phyloP scores from a whole-genome alignment of 2,888 invertebrate genomes.

The Hydroisotoma schaefferi region DNA sequence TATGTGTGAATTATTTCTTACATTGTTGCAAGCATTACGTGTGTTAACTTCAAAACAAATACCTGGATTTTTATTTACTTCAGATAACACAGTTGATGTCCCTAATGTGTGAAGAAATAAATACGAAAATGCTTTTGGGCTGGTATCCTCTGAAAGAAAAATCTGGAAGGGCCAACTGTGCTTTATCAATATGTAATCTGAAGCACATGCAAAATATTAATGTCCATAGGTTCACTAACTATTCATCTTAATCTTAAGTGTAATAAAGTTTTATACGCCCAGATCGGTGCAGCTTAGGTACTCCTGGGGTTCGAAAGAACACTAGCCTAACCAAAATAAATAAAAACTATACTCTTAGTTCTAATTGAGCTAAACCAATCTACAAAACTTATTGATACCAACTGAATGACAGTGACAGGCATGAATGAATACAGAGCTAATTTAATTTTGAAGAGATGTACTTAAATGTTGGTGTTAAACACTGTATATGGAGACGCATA shows the following conservation, averaged over 20 bases:
- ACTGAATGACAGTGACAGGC: too few relatives aligned
- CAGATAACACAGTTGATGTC: constrained; percentile 38
- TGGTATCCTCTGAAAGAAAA: constrained; percentile 34
- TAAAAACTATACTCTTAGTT: too few relatives aligned
- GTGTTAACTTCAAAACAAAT: not conserved
- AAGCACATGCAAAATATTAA: constrained; percentile 29
- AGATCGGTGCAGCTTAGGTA: too few relatives aligned
- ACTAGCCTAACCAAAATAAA: too few relatives aligned
- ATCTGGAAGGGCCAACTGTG: constrained; percentile 34
- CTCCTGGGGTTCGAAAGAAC: too few relatives aligned
- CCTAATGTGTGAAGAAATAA: constrained; percentile 39
- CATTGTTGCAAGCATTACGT: constrained; percentile 6
- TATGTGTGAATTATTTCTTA: not conserved
- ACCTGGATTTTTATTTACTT: constrained; percentile 12
- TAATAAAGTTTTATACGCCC: too few relatives aligned
- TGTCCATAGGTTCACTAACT: not conserved
- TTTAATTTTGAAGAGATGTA: too few relatives aligned
- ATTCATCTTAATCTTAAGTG: not conserved
- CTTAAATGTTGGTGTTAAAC: too few relatives aligned
- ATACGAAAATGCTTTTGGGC: constrained; percentile 28
- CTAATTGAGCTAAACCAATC: too few relatives aligned
- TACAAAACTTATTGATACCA: too few relatives aligned
- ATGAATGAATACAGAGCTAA: too few relatives aligned
- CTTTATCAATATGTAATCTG: constrained; percentile 37
- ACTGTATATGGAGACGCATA: too few relatives aligned